These are phyloP conservation scores for Tetragnatha versicolor DNA, from an alignment of 1,140 invertebrate species.

Conservation along the genomic window DNA sequence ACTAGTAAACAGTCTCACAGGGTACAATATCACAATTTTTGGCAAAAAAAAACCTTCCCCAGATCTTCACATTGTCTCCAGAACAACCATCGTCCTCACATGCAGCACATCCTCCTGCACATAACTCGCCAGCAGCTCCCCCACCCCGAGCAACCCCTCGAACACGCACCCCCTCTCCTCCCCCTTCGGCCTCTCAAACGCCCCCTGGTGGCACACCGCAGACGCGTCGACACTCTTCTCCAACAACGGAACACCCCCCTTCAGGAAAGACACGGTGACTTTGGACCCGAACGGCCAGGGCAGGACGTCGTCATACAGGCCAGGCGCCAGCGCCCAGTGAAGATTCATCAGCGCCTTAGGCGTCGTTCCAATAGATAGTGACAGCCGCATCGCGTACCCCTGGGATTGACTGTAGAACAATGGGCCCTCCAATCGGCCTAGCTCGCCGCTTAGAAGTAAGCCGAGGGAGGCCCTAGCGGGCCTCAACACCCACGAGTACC, in stretches of 20 bases:
- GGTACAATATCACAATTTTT: no score
- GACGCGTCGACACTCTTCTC: constrained; percentile 25
- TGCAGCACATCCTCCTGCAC: not conserved
- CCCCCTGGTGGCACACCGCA: constrained; percentile 10
- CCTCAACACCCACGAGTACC: constrained; percentile 40
- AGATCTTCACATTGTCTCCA: not conserved
- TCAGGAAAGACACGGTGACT: constrained; percentile 38
- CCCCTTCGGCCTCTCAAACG: constrained; percentile 17
- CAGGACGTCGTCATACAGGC: constrained; percentile 49
- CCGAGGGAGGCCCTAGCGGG: not conserved
- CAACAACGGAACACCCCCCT: not conserved
- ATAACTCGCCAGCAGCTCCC: not conserved
- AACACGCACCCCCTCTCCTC: constrained; percentile 48
- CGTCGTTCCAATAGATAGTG: not conserved
- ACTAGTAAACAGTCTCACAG: no score
- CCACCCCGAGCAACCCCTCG: not conserved
- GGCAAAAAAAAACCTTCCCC: no score
- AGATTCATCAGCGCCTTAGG: constrained; percentile 37
- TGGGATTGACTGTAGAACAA: constrained; percentile 40
- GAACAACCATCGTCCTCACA: not conserved
- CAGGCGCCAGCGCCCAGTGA: constrained; percentile 48
- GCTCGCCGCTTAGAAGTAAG: constrained; percentile 4
- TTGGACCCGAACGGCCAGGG: constrained; percentile 52
- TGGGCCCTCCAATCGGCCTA: constrained; percentile 19
- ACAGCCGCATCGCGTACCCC: constrained; percentile 35